Evolutionary conservation across 2,797 vertebrate genomes (phyloP).

Genomic region (Phrynocephalus vlangalii): DNA sequence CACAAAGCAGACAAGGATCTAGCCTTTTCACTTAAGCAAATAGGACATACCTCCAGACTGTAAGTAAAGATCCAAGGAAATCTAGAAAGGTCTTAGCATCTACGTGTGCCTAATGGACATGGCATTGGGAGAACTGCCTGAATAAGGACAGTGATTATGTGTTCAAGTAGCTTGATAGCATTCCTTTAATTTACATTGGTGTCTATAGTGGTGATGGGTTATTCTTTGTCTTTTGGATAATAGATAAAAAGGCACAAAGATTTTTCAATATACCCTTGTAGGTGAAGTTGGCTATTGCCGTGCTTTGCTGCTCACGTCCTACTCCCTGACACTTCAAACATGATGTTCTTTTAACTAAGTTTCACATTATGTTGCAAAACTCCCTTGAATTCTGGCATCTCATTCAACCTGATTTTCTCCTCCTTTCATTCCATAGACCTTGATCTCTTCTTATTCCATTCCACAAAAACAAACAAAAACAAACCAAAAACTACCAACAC

Average conservation of each 20-base stretch:
- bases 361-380: neutral
- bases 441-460: neutral
- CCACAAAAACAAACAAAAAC: neutral
- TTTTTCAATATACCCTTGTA: too few species aligned
- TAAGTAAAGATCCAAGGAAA: slow-evolving; percentile 16
- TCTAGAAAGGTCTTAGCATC: too few species aligned
- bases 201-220: too few species aligned
- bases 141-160: too few species aligned
- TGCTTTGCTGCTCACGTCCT: neutral
- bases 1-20: slow-evolving; percentile 23
- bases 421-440: neutral
- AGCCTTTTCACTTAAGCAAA: neutral
- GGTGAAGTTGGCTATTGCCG: too few species aligned
- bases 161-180: too few species aligned
- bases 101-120: neutral
- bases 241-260: too few species aligned
- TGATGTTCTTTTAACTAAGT: neutral
- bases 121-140: neutral
- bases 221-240: too few species aligned
- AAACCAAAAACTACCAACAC: too few species aligned
- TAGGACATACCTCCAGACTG: slow-evolving; percentile 1
- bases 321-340: neutral
- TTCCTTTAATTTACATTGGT: too few species aligned
- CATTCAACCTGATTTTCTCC: neutral
- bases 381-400: neutral